Evolutionary conservation across 2,113 vertebrate species (phyloP).

Genomic region (Phycodurus eques): DNA sequence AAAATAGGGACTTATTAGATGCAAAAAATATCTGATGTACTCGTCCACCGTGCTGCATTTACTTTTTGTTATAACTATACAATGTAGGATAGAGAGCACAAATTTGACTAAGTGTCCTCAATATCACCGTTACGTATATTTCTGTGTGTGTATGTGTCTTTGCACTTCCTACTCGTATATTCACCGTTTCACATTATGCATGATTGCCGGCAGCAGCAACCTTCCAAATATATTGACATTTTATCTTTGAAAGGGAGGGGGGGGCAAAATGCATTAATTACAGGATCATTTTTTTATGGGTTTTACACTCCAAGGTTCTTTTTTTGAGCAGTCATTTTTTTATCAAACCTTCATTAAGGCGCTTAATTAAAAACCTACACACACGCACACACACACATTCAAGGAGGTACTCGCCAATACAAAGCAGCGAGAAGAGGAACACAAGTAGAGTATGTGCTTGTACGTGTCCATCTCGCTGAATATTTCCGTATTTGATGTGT

Average conservation of each 20-base stretch:
- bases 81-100: too few species aligned
- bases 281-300: conserved; percentile 5
- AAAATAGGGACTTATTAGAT: too few species aligned
- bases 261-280: conserved; percentile 8
- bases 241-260: conserved; percentile 15
- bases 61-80: too few species aligned
- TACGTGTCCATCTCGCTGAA: background rate
- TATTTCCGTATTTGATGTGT: background rate
- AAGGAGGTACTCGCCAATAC: background rate
- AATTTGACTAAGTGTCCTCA: too few species aligned
- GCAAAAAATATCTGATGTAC: too few species aligned
- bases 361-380: conserved; percentile 1
- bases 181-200: conserved; percentile 27
- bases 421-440: background rate
- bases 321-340: conserved; percentile 7
- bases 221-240: conserved; percentile 15
- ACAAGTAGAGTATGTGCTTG: background rate
- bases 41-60: too few species aligned
- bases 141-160: background rate
- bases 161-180: conserved; percentile 7
- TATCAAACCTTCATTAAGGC: conserved; percentile 12
- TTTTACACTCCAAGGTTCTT: background rate
- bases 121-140: background rate
- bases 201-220: conserved; percentile 10
- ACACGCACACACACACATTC: too few species aligned